Base-by-base conservation (phyloP, 2,113 vertebrate species). In the Prolemur simus region DNA sequence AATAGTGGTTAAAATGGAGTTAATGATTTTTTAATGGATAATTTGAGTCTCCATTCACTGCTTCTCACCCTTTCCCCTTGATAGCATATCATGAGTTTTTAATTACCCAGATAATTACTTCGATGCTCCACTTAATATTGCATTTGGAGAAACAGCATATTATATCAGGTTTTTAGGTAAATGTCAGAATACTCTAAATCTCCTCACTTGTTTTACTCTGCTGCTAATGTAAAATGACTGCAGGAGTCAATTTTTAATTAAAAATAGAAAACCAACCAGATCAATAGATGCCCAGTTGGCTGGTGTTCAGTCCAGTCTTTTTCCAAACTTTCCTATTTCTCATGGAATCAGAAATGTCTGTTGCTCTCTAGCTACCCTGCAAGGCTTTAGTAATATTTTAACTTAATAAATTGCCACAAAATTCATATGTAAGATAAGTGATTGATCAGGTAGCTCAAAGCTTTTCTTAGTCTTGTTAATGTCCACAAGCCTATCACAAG, bases 201-300 rank as follows among this genome's bases (percentile, higher is more conserved):
- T 94, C 5, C 20, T 29, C 42, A 32, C 88, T 98, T 92, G 37
- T 94, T 69, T 66, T 96, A 66, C 95, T 96, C 68, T 54, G 15
- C 92, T 97, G 63, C 77, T 98, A 94, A 97, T 97, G 83, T 89
- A 95, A 98, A 98, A 97, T 97, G 88, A 86, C 77, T 85, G 8
- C 29, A 96, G 95, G 98, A 98, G 96, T 97, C 93, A 96, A 93
- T 98, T 98, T 98, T 96, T 98, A 98, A 98, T 98, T 98, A 97
- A 95, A 96, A 96, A 71, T 88, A 93, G 91, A 95, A 97, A 98
- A 98, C 82, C 68, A 98, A n/a, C 54, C 91, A 88, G 63, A 91
- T 97, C 54, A 13, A 97, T 97, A 94, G 4, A 49, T 29, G 71
- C 85, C 88, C 20, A 84, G 47, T 54, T 87, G n/a, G n/a, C 93